Evolutionary conservation across 2,113 vertebrate species (phyloP).

Genomic region (Leptodactylus fuscus): DNA sequence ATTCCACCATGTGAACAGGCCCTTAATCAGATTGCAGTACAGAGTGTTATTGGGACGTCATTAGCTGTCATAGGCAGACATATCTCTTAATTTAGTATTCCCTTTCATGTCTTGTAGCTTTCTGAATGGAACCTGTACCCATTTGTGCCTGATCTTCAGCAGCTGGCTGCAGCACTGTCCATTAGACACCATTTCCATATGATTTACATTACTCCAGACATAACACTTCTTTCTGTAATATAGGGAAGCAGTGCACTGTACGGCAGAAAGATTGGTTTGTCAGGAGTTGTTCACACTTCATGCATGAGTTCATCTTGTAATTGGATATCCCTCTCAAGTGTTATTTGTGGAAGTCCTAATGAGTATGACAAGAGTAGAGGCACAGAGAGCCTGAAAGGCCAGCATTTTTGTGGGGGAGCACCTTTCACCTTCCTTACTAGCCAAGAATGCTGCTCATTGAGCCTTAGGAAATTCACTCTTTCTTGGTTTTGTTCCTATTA

Average conservation of each 20-base stretch:
- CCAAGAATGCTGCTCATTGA: constrained; percentile 41
- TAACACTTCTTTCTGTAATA: constrained; percentile 8
- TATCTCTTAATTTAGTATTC: not conserved
- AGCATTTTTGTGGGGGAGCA: constrained; percentile 72
- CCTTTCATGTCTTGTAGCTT: not conserved
- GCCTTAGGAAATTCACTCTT: constrained; percentile 71
- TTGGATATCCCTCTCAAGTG: constrained; percentile 47
- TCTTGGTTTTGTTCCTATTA: constrained; percentile 76
- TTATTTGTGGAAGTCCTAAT: constrained; percentile 69
- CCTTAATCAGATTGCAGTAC: not conserved
- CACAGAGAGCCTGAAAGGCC: constrained; percentile 71
- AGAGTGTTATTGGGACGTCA: not conserved
- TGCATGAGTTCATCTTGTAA: constrained; percentile 47
- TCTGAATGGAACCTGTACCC: not conserved
- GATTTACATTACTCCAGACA: too few species aligned
- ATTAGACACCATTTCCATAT: too few species aligned
- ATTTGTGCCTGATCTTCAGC: not conserved
- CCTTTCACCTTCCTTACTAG: constrained; percentile 66
- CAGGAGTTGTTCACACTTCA: constrained; percentile 41
- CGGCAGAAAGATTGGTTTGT: constrained; percentile 14
- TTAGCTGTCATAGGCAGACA: not conserved
- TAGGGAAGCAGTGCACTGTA: constrained; percentile 3
- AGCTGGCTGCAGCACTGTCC: not conserved
- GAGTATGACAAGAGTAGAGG: constrained; percentile 73
- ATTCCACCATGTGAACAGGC: too few species aligned